Base-by-base conservation (phyloP, 2,113 vertebrate genomes). In the Hydropotes inermis region DNA sequence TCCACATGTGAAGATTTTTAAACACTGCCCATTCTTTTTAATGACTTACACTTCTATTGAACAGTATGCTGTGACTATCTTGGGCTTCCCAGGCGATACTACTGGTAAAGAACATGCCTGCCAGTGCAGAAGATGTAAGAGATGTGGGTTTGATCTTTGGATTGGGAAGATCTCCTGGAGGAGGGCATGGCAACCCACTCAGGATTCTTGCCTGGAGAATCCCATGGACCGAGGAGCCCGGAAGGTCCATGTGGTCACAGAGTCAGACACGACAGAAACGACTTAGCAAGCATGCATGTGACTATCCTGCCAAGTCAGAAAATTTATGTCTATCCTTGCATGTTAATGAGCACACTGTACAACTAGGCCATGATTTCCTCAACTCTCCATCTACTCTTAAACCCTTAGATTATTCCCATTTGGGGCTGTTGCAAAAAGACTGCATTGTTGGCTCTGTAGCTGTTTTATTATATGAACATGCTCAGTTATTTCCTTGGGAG, bases 181-280 rank as follows among this genome's bases (percentile, higher is more conserved):
- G 10, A 58, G 57, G 57, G 57, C 57, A 12, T 58, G 25, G 25
- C 57, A 58, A 58, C 25, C 25, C 4, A 27, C 57, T 58, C 57
- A 27, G 25, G 10, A 25, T 74, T 74, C 67, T 74, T 74, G 21
- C 67, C 36, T 39, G 2, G n/a, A 39, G 36, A 39, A 39, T 74
- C n/a, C 21, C 67, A 74, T 25, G 1, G 67, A 74, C 67, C 2
- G 0, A 39, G 67, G 36, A 39, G 36, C 67, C 67, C 23, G 19
- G 67, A 39, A 39, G n/a, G n/a, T 39, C n/a, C 67, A 12, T 13
- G 36, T 5, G n/a, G 36, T 74, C 67, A 36, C 67, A 13, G 19
- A 39, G 67, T 39, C 1, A 2, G 19, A 39, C 67, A 6, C 1
- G 0, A 39, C 0, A 2, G 36, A 39, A 39, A 21, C 1, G 0